Percentiles rank a stretch among this genome's conserved stretches.
These are phyloP conservation scores for Picathartes gymnocephalus DNA, from an alignment of 2,113 vertebrate genomes.

Conservation along the genomic window DNA sequence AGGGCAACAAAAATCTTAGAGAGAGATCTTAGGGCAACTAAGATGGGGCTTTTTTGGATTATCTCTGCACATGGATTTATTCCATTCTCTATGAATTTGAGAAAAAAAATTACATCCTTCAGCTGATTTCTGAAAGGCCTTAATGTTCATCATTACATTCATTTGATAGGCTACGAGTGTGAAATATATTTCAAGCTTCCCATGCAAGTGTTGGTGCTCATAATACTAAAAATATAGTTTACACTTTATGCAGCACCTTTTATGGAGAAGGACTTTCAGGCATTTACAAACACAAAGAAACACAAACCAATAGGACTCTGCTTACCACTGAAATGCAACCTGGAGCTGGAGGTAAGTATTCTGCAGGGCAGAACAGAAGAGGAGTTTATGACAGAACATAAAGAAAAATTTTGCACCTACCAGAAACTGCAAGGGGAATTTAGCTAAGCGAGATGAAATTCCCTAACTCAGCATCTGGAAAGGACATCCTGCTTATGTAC, in stretches of 20 bases:
- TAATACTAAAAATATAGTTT: constrained; percentile 13
- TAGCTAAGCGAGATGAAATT: background rate
- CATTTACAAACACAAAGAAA: background rate
- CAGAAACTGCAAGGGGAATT: constrained; percentile 13
- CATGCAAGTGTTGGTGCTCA: background rate
- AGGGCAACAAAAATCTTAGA: background rate
- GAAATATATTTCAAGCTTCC: constrained; percentile 7
- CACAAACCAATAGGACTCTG: background rate
- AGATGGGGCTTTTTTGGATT: background rate
- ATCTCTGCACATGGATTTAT: background rate
- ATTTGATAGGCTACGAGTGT: background rate
- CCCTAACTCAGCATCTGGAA: constrained; percentile 48
- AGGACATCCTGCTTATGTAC: constrained; percentile 29
- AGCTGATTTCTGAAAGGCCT: background rate
- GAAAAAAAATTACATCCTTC: background rate
- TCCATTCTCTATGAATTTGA: background rate
- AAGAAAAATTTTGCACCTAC: constrained; percentile 25
- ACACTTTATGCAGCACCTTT: background rate
- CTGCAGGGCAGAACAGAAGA: background rate
- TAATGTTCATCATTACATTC: constrained; percentile 20
- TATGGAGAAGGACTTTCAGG: background rate
- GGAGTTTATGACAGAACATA: constrained; percentile 18
- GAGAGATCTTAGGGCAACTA: background rate
- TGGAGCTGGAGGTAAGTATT: background rate
- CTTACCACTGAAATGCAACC: background rate